Conservation (phyloP, 2,888 invertebrate species). For the Drosophila trichaetosa region DNA sequence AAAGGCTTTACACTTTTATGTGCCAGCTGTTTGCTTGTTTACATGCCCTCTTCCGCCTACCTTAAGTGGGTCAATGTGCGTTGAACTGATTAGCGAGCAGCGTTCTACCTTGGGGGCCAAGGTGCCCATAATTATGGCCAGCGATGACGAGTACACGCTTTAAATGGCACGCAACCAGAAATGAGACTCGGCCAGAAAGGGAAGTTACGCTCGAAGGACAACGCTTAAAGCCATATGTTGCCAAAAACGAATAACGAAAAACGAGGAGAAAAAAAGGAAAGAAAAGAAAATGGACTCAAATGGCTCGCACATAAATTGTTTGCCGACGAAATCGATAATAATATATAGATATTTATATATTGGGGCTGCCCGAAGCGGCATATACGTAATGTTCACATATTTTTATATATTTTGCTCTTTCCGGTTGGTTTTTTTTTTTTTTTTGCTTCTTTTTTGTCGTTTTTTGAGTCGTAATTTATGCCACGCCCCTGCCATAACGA, state of each 20-base stretch:
- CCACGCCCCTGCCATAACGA: conserved; percentile 74
- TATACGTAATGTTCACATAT: conserved; percentile 53
- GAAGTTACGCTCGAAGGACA: conserved; percentile 1
- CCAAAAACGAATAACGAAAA: background rate
- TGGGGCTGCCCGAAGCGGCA: conserved; percentile 27
- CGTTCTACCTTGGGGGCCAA: conserved; percentile 20
- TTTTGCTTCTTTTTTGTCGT: background rate
- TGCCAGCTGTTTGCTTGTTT: conserved; percentile 58
- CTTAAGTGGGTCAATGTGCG: conserved; percentile 75
- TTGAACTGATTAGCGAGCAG: conserved; percentile 73
- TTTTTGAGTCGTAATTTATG: conserved; percentile 63
- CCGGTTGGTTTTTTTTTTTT: conserved; percentile 3
- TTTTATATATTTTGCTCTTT: conserved; percentile 28
- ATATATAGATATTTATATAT: background rate
- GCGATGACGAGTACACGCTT: conserved; percentile 30
- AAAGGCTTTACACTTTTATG: conserved; percentile 51
- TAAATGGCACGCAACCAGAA: conserved; percentile 25
- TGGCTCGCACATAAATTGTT: conserved; percentile 38
- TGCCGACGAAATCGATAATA: conserved; percentile 48
- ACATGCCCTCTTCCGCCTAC: conserved; percentile 23
- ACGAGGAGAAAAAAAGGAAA: background rate
- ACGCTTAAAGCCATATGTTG: conserved; percentile 48
- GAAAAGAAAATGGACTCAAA: conserved; percentile 11
- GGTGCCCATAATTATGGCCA: conserved; percentile 44
- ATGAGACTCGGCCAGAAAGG: background rate